A percentile compares a stretch with the other conserved stretches of the same genome.
Evolutionary conservation across 1,140 invertebrate genomes (phyloP).

Genomic region (Coenobita brevimanus): DNA sequence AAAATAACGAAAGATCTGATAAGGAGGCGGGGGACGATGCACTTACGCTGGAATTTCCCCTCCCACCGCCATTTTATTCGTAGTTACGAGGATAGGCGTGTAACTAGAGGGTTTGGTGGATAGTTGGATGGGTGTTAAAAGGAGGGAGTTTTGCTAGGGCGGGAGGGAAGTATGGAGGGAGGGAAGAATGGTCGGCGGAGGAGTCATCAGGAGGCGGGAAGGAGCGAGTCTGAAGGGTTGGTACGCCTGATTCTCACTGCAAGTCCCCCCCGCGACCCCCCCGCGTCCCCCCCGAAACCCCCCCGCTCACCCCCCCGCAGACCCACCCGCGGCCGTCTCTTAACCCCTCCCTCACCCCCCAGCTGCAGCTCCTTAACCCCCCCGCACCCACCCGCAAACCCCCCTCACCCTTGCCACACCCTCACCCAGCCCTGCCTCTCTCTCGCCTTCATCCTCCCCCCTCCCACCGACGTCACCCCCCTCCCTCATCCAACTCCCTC

Average conservation of each 20-base stretch:
- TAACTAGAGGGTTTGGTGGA: too few species aligned
- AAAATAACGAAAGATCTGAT: too few species aligned
- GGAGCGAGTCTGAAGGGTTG: slow-evolving; percentile 39
- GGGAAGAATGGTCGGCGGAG: slow-evolving; percentile 25
- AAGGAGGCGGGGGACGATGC: too few species aligned
- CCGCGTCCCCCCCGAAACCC: neutral
- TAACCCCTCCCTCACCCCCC: slow-evolving; percentile 19
- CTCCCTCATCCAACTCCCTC: slow-evolving; percentile 56
- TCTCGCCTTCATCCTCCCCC: neutral
- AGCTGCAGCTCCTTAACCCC: slow-evolving; percentile 46
- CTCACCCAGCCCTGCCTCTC: neutral
- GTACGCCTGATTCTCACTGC: slow-evolving; percentile 42
- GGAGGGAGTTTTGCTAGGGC: too few species aligned
- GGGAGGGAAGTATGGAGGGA: neutral
- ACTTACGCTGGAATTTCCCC: too few species aligned
- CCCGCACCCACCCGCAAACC: slow-evolving; percentile 1
- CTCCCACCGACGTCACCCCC: neutral
- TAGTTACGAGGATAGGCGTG: too few species aligned
- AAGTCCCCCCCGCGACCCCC: slow-evolving; percentile 4
- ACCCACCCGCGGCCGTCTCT: slow-evolving; percentile 37
- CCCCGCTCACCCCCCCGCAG: neutral
- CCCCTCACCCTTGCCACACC: slow-evolving; percentile 5
- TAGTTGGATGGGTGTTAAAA: too few species aligned
- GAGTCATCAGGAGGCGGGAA: slow-evolving; percentile 2
- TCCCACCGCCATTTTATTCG: too few species aligned